These are phyloP conservation scores for Acanthoscelides obtectus DNA, from an alignment of 2,888 invertebrate species.

Conservation along the genomic window DNA sequence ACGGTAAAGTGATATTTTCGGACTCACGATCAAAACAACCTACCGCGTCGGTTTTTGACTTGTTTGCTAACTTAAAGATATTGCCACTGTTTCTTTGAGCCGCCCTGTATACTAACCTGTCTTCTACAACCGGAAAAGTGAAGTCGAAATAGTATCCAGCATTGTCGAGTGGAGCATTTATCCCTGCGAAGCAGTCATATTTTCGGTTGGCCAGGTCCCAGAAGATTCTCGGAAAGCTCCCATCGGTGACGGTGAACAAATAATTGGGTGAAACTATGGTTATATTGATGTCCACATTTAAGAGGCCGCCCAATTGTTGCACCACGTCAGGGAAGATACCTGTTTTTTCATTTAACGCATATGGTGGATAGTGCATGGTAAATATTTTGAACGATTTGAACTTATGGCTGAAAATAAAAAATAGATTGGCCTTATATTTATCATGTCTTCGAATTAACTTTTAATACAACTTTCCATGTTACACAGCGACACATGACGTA, in stretches of 20 bases:
- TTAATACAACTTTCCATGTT: too few species aligned
- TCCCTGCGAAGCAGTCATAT: neutral
- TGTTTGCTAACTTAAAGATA: too few species aligned
- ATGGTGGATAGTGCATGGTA: neutral
- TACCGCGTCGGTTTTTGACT: too few species aligned
- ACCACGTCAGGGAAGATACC: neutral
- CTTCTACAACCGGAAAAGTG: neutral
- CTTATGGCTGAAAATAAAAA: too few species aligned
- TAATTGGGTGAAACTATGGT: neutral
- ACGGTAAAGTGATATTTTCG: too few species aligned
- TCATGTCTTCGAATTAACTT: too few species aligned
- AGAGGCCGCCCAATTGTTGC: neutral
- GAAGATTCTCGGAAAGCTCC: neutral
- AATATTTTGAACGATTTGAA: neutral
- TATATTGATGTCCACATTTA: neutral
- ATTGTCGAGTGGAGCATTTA: neutral
- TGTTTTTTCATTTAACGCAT: neutral
- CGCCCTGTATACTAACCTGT: neutral
- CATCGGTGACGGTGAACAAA: neutral
- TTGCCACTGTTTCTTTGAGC: too few species aligned
- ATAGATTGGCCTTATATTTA: too few species aligned
- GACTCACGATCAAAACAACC: too few species aligned
- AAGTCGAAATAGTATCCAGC: neutral
- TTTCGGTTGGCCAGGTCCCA: constrained; percentile 1
- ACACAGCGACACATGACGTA: too few species aligned